These are phyloP conservation scores for Holacanthella duospinosa DNA, from an alignment of 2,888 invertebrate species.

Conservation along the genomic window DNA sequence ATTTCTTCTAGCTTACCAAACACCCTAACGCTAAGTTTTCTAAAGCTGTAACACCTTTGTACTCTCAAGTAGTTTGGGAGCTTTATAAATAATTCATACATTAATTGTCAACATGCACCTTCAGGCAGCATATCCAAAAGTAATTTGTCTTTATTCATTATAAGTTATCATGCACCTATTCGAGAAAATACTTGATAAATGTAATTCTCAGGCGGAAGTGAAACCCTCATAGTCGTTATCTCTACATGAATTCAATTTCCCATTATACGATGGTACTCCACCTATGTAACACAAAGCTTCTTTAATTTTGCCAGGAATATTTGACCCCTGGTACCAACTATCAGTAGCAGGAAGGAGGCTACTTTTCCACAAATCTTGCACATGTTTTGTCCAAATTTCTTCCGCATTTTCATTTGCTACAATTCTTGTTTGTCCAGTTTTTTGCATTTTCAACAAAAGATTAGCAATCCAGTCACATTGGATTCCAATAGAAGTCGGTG, in stretches of 20 bases:
- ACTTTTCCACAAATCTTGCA: not conserved
- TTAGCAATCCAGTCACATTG: not conserved
- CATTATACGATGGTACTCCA: not conserved
- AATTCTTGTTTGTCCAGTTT: not conserved
- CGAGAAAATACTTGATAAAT: too few relatives aligned
- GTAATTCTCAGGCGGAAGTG: not conserved
- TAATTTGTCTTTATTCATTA: too few relatives aligned
- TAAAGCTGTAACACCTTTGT: too few relatives aligned
- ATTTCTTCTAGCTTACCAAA: too few relatives aligned
- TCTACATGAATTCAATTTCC: not conserved
- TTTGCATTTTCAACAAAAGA: not conserved
- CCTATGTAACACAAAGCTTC: not conserved
- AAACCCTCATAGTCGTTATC: not conserved
- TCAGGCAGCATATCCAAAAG: too few relatives aligned
- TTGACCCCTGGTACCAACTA: not conserved
- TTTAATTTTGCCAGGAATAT: not conserved
- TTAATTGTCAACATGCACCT: too few relatives aligned
- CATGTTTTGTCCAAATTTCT: not conserved
- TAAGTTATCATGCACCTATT: too few relatives aligned
- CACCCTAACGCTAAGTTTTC: too few relatives aligned
- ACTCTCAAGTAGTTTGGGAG: too few relatives aligned
- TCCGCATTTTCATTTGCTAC: not conserved
- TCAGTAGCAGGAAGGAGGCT: not conserved
- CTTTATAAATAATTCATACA: too few relatives aligned
- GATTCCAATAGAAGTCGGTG: not conserved